phyloP scores from a whole-genome alignment of 1,140 invertebrate genomes.

The Aphidius ervi region DNA sequence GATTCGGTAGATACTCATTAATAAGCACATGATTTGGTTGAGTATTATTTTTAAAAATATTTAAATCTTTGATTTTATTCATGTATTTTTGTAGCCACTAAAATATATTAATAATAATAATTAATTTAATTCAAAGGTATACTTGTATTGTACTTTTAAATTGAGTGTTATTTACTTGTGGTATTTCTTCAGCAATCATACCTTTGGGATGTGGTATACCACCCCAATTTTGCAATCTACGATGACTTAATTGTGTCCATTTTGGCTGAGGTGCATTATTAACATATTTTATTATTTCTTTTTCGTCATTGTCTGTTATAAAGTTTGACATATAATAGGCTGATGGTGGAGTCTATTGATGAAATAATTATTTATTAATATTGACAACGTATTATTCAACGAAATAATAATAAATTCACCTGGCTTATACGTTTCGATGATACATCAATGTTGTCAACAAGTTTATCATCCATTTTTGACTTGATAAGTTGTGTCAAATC shows the following conservation, averaged over 20 bases:
- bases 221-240: constrained; percentile 95
- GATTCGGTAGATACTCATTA: constrained; percentile 91
- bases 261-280: constrained; percentile 86
- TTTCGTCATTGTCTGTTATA: constrained; percentile 79
- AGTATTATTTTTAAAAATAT: constrained; percentile 71
- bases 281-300: constrained; percentile 66
- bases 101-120: constrained; percentile 30
- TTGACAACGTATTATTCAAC: too few species aligned
- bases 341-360: constrained; percentile 58
- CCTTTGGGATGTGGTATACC: constrained; percentile 89
- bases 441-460: too few species aligned
- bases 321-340: constrained; percentile 91
- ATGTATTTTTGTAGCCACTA: constrained; percentile 78
- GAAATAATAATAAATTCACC: too few species aligned
- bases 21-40: constrained; percentile 90
- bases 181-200: constrained; percentile 90
- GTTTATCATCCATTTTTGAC: too few species aligned
- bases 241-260: constrained; percentile 89
- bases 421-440: too few species aligned
- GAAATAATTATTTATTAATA: too few species aligned
- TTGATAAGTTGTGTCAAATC: too few species aligned
- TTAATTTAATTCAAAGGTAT: too few species aligned
- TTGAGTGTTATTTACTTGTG: constrained; percentile 55
- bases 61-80: constrained; percentile 67
- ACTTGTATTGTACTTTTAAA: too few species aligned